phyloP scores from a whole-genome alignment of 2,113 vertebrate species.

The Lasiurus cinereus region DNA sequence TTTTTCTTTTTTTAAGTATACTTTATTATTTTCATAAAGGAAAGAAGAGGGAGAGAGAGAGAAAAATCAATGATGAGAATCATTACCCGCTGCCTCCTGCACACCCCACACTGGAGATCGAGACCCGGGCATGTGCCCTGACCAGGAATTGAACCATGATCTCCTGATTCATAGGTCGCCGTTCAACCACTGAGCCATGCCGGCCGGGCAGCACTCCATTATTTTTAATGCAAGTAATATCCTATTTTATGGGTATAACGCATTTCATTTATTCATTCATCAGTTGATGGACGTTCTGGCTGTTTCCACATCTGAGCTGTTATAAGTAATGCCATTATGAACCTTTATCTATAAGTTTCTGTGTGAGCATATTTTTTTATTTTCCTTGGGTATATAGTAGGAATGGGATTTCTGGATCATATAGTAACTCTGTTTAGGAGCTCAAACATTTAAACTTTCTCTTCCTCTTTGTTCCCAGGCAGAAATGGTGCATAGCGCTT shows the following conservation, averaged over 20 bases:
- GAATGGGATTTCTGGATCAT: not conserved
- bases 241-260: not conserved
- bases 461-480: constrained; percentile 89
- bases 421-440: not conserved
- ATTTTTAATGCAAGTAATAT: constrained; percentile 7
- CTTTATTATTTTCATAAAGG: too few relatives aligned
- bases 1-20: not conserved
- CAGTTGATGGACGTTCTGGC: not conserved
- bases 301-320: not conserved
- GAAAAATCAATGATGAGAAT: too few relatives aligned
- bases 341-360: not conserved
- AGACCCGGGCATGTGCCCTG: too few relatives aligned
- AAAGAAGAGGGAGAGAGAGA: too few relatives aligned
- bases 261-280: not conserved
- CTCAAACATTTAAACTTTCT: constrained; percentile 62
- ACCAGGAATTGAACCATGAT: too few relatives aligned
- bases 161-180: too few relatives aligned
- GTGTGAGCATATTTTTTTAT: not conserved
- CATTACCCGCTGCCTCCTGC: too few relatives aligned
- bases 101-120: too few relatives aligned
- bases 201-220: not conserved
- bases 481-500: constrained; percentile 94
- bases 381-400: not conserved
- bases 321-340: not conserved
- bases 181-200: too few relatives aligned